Evolutionary conservation across 2,888 invertebrate species (phyloP).

Genomic region (Trilocha varians): DNA sequence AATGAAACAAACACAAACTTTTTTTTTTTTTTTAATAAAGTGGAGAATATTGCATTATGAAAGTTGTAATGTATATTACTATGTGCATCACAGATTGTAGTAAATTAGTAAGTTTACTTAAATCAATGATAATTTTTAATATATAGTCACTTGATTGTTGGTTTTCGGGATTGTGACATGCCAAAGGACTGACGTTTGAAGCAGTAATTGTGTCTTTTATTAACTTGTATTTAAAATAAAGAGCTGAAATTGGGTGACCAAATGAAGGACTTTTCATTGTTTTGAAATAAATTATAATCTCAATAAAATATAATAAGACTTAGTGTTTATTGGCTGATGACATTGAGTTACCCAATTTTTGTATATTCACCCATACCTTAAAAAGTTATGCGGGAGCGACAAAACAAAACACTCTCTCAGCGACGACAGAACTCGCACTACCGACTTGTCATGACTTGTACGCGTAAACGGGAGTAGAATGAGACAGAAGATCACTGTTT

Average conservation of each 20-base stretch:
- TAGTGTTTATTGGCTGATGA: not conserved
- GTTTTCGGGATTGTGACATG: constrained; percentile 6
- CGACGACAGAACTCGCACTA: too few species aligned
- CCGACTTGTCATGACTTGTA: too few species aligned
- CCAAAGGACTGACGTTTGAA: constrained; percentile 4
- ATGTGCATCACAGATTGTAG: constrained; percentile 7
- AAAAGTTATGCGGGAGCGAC: too few species aligned
- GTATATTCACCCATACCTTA: too few species aligned
- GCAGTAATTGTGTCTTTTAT: constrained; percentile 1
- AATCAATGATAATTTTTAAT: constrained; percentile 5
- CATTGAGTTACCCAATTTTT: constrained; percentile 2
- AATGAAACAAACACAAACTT: constrained; percentile 8
- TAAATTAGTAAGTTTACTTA: constrained; percentile 2
- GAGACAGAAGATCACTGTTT: too few species aligned
- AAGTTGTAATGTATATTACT: constrained; percentile 7
- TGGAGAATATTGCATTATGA: constrained; percentile 6
- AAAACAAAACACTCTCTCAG: too few species aligned
- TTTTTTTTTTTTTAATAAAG: constrained; percentile 2
- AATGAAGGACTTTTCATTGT: constrained; percentile 2
- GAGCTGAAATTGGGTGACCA: constrained; percentile 1
- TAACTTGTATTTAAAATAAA: not conserved
- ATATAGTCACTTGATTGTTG: constrained; percentile 7
- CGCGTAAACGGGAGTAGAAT: too few species aligned
- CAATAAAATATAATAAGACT: constrained; percentile 3
- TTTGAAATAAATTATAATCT: constrained; percentile 1